phyloP scores from a whole-genome alignment of 2,888 invertebrate species.

The Hirtodrosophila alboralis region DNA sequence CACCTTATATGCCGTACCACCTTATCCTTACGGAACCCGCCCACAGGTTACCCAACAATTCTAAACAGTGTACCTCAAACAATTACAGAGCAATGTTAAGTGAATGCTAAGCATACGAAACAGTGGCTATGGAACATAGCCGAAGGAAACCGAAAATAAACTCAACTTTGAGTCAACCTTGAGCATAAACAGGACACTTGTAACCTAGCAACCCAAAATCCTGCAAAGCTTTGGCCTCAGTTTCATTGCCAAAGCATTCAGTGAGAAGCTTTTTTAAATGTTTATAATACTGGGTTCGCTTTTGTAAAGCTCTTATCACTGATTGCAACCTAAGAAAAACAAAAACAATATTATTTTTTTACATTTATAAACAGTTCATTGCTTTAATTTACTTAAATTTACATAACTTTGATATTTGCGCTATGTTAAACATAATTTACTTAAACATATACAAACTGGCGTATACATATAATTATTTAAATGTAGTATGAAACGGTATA shows the following conservation, averaged over 20 bases:
- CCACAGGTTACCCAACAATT: slow-evolving; percentile 41
- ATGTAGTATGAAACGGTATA: slow-evolving; percentile 32
- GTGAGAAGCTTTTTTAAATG: slow-evolving; percentile 26
- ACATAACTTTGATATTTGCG: slow-evolving; percentile 48
- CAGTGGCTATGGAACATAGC: slow-evolving; percentile 21
- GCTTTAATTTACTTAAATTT: slow-evolving; percentile 34
- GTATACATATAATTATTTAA: slow-evolving; percentile 33
- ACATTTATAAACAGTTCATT: slow-evolving; percentile 41
- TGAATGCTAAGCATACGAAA: slow-evolving; percentile 15
- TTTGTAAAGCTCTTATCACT: slow-evolving; percentile 19
- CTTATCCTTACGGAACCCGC: slow-evolving; percentile 11
- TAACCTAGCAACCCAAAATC: slow-evolving; percentile 34
- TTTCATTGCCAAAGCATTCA: slow-evolving; percentile 1
- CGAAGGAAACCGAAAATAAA: slow-evolving; percentile 11
- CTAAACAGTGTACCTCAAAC: slow-evolving; percentile 5
- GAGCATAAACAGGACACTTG: slow-evolving; percentile 24
- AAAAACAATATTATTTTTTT: slow-evolving; percentile 3
- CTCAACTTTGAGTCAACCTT: slow-evolving; percentile 39
- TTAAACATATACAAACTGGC: slow-evolving; percentile 34
- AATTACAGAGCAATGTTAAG: slow-evolving; percentile 8
- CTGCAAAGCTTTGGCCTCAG: slow-evolving; percentile 7
- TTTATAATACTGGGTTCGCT: slow-evolving; percentile 18
- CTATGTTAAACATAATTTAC: slow-evolving; percentile 36
- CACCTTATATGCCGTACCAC: slow-evolving; percentile 1
- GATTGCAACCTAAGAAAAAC: slow-evolving; percentile 19